Conservation (phyloP, 2,888 invertebrate genomes). For the Callyntrura sp. region DNA sequence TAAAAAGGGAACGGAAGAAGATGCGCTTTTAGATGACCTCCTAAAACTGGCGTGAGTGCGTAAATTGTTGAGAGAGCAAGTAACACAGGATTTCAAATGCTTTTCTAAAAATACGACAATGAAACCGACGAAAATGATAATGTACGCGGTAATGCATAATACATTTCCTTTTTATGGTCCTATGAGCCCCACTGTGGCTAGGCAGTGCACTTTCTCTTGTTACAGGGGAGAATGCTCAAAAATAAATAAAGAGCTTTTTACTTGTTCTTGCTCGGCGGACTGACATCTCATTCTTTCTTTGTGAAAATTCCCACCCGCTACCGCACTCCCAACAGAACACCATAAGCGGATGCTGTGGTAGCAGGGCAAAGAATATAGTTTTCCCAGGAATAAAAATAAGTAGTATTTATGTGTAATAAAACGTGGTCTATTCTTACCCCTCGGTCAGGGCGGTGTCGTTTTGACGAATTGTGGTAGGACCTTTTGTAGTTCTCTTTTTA, state of each 20-base stretch:
- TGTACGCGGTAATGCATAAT: slow-evolving; percentile 17
- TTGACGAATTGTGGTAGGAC: too few species aligned
- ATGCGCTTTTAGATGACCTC: background rate
- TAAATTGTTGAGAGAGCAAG: background rate
- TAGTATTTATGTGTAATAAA: background rate
- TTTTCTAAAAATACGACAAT: too few species aligned
- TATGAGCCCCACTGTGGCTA: too few species aligned
- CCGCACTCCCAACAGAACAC: too few species aligned
- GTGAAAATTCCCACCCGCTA: too few species aligned
- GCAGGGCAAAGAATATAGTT: background rate
- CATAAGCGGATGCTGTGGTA: background rate
- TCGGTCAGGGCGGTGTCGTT: background rate
- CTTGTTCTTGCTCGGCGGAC: slow-evolving; percentile 2
- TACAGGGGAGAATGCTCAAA: slow-evolving; percentile 14
- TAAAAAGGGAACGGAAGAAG: background rate
- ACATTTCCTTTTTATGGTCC: too few species aligned
- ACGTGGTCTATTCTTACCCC: background rate
- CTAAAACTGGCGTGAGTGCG: background rate
- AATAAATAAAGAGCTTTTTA: slow-evolving; percentile 36
- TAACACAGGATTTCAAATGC: too few species aligned
- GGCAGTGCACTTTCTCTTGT: background rate
- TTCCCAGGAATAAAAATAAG: too few species aligned
- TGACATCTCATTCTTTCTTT: background rate
- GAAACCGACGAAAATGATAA: background rate
- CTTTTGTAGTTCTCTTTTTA: background rate